Evolutionary conservation across 2,797 vertebrate genomes (phyloP), one percentile per base, ranked within the genome.

Genomic region (Choloepus didactylus): DNA sequence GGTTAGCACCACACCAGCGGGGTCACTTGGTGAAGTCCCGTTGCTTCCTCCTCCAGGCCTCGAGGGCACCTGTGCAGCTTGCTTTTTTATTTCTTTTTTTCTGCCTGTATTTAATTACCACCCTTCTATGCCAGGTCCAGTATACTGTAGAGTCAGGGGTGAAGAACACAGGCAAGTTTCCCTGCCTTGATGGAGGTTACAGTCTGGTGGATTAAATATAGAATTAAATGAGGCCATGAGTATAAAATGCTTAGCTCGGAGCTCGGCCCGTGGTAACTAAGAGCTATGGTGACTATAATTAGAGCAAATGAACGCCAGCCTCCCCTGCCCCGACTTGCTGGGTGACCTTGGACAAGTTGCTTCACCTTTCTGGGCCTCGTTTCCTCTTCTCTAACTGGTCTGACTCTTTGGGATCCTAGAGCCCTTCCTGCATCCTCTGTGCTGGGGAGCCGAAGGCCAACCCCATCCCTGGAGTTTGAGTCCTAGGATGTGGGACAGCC

Each of bases 161-260:
- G 60, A 79, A 85, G 89, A 72, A 88, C 69, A 14, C 1, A 82
- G 80, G 83, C 90, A 89, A n/a, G 49, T 44, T 91, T 88, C 86
- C 80, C 38, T 49, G 89, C 66, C 82, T 35, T 9, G 64, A 56
- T 76, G 54, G 66, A 62, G 44, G 76, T 70, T 95, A 94, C 86
- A 94, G 97, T 96, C 93, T 90, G 66, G 69, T 85, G 70, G 86
- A 91, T 87, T 95, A 96, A 97, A 96, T 96, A 96, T 97, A 97
- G 96, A 89, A 86, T 38, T 73, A 44, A 38, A 41, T 64, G 93
- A 83, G 84, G 93, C 89, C 86, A 62, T 70, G 72, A 46, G 56
- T 85, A 85, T 75, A 93, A 91, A 93, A 27, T 86, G 60, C 85
- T 93, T 88, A 82, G 76, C 67, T 73, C 69, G 25, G 44, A 89